These are phyloP conservation scores for Catagonus wagneri DNA, from an alignment of 2,113 vertebrate genomes.

Conservation along the genomic window DNA sequence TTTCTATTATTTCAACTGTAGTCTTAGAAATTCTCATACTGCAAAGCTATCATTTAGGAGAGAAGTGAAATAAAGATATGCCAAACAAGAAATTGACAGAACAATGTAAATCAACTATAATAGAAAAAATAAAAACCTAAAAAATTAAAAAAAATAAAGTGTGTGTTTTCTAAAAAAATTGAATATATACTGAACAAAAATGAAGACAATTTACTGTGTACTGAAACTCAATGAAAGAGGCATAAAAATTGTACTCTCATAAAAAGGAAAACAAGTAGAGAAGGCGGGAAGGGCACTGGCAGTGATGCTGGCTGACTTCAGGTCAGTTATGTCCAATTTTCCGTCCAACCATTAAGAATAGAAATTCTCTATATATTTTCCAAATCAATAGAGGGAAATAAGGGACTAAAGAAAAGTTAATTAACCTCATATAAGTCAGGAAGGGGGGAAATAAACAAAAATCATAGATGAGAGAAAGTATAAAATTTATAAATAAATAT, in stretches of 20 bases:
- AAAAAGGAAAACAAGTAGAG: neutral
- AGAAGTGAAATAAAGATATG: neutral
- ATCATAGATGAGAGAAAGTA: neutral
- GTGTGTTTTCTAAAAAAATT: no score
- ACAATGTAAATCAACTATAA: no score
- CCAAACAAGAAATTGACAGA: neutral
- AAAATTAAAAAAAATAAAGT: neutral
- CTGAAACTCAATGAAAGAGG: neutral
- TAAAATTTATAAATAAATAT: neutral
- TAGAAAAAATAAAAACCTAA: no score
- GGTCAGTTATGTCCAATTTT: neutral
- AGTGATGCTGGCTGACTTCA: neutral
- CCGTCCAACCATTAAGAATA: neutral
- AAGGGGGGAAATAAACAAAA: neutral
- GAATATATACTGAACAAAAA: neutral
- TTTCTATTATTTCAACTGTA: neutral
- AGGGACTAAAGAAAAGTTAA: neutral
- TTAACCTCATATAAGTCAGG: neutral
- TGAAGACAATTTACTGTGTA: neutral
- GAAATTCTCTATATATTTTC: neutral
- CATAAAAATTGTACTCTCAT: neutral
- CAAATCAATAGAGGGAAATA: neutral
- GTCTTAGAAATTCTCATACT: neutral
- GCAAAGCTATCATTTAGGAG: neutral
- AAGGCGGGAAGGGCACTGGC: neutral